Evolutionary conservation across 1,140 invertebrate species (phyloP).

Genomic region (Drosophila sproati): DNA sequence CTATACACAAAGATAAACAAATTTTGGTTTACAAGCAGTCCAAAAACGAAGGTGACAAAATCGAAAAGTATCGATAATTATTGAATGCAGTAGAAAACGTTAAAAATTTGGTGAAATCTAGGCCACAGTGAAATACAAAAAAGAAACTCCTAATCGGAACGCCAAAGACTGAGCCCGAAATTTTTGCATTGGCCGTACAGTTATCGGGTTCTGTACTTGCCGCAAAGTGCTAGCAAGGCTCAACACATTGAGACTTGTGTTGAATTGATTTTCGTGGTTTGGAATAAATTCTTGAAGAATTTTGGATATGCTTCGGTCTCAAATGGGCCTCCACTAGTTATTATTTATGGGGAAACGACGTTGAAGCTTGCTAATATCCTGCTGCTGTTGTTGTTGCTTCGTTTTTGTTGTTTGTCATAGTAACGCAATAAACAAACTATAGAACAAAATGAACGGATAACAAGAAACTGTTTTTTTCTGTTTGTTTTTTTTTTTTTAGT

Average conservation of each 20-base stretch:
- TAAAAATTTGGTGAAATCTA: slow-evolving; percentile 34
- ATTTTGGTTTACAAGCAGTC: slow-evolving; percentile 38
- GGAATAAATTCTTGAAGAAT: slow-evolving; percentile 56
- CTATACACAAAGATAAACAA: slow-evolving; percentile 33
- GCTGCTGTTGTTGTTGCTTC: not conserved
- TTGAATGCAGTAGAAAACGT: slow-evolving; percentile 31
- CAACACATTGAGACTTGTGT: not conserved
- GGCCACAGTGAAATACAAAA: slow-evolving; percentile 12
- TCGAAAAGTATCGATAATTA: slow-evolving; percentile 1
- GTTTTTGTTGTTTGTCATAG: slow-evolving; percentile 6
- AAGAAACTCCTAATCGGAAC: slow-evolving; percentile 41
- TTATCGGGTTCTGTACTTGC: slow-evolving; percentile 12
- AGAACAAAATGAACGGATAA: slow-evolving; percentile 55
- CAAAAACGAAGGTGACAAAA: not conserved
- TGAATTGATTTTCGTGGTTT: not conserved
- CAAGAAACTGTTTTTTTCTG: not conserved
- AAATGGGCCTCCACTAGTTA: not conserved
- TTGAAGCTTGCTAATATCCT: slow-evolving; percentile 23
- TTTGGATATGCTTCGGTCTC: slow-evolving; percentile 61
- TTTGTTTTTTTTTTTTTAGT: not conserved
- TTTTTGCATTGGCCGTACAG: slow-evolving; percentile 5
- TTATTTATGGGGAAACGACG: slow-evolving; percentile 40
- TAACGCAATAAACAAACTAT: slow-evolving; percentile 26
- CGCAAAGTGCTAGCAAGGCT: slow-evolving; percentile 25
- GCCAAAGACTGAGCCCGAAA: slow-evolving; percentile 45